Conservation (phyloP, 2,888 invertebrate genomes). For the Chironomus tentans region DNA sequence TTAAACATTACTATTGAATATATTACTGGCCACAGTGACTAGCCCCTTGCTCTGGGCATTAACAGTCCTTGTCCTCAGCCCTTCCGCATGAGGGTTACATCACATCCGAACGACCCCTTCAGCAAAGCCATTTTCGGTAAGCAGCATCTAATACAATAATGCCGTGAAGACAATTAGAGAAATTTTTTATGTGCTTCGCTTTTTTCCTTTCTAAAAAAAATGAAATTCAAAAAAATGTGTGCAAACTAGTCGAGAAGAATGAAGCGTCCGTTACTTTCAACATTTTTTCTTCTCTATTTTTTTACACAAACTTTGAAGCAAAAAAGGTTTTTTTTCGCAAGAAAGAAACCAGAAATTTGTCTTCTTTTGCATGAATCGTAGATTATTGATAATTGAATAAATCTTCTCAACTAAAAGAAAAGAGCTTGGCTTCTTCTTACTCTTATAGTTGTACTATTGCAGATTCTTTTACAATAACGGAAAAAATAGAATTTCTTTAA, state of each 20-base stretch:
- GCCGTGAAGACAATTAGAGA: neutral
- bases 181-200: neutral
- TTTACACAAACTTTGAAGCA: neutral
- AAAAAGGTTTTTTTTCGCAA: neutral
- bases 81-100: too few species aligned
- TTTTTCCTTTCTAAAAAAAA: neutral
- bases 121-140: neutral
- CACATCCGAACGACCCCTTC: too few species aligned
- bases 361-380: conserved; percentile 20
- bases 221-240: neutral
- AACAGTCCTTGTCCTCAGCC: too few species aligned
- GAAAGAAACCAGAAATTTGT: conserved; percentile 5
- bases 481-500: neutral
- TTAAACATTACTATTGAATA: too few species aligned
- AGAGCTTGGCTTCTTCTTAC: neutral
- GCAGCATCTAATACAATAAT: neutral
- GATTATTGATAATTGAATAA: conserved; percentile 18
- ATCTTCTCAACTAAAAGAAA: neutral
- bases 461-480: neutral
- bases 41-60: too few species aligned
- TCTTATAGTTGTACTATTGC: too few species aligned
- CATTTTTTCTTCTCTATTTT: neutral
- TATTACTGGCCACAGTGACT: too few species aligned
- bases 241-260: conserved; percentile 4
- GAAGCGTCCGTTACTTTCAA: conserved; percentile 1